phyloP scores from a whole-genome alignment of 64 coral and sea anemone species.

The Montipora efflorescens region DNA sequence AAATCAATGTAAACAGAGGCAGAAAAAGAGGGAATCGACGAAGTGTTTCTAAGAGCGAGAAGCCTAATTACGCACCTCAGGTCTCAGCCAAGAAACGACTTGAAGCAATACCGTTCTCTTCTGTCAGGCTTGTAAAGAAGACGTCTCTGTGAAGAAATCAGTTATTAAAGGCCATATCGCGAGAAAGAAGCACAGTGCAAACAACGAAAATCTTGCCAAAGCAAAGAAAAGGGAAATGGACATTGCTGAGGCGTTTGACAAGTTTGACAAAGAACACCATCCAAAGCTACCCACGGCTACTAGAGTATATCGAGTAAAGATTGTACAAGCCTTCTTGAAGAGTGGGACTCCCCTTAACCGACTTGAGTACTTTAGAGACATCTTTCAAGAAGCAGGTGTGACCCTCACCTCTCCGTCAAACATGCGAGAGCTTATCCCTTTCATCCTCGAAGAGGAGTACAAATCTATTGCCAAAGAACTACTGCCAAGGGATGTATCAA shows the following conservation, averaged over 20 bases:
- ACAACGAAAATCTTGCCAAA: slow-evolving; percentile 24
- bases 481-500: too few relatives aligned
- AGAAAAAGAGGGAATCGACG: neutral
- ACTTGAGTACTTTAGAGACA: slow-evolving; percentile 27
- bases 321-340: slow-evolving; percentile 18
- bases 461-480: too few relatives aligned
- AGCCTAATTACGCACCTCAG: neutral
- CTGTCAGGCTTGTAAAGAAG: slow-evolving; percentile 29
- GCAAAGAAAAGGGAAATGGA: neutral
- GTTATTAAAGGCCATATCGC: neutral
- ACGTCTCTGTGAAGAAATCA: slow-evolving; percentile 23
- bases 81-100: slow-evolving; percentile 21
- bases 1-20: neutral
- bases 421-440: too few relatives aligned
- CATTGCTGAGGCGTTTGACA: slow-evolving; percentile 26
- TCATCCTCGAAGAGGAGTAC: too few relatives aligned
- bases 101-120: neutral
- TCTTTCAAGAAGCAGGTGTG: slow-evolving; percentile 51
- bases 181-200: slow-evolving; percentile 31
- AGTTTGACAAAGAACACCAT: slow-evolving; percentile 43
- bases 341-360: slow-evolving; percentile 49
- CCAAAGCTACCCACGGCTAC: slow-evolving; percentile 51
- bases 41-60: neutral
- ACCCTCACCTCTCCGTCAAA: neutral
- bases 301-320: slow-evolving; percentile 47